These are phyloP conservation scores for Conistra vaccinii DNA, from an alignment of 2,888 invertebrate genomes.

Conservation along the genomic window DNA sequence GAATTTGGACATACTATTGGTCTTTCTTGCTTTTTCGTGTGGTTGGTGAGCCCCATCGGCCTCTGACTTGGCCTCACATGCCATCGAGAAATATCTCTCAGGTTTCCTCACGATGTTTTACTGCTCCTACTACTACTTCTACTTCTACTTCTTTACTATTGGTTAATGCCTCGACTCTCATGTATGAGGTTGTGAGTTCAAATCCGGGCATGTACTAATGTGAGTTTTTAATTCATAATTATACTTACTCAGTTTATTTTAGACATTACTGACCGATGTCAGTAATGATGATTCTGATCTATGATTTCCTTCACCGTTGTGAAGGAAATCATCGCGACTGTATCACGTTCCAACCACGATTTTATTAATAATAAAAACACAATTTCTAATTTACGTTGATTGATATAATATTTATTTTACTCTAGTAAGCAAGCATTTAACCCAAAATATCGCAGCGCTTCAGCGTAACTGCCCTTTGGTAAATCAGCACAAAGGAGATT, in stretches of 20 bases:
- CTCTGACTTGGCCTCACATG: too few species aligned
- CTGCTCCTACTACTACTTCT: too few species aligned
- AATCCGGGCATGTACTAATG: too few species aligned
- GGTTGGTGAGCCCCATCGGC: too few species aligned
- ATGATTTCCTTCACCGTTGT: too few species aligned
- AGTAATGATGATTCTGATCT: too few species aligned
- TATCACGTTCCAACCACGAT: neutral
- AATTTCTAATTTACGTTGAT: neutral
- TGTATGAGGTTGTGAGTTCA: neutral
- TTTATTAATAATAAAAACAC: neutral
- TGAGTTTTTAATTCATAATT: neutral
- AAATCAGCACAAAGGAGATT: constrained; percentile 50
- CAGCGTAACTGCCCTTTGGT: constrained; percentile 42
- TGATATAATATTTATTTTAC: neutral
- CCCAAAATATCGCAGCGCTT: constrained; percentile 30
- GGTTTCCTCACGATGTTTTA: too few species aligned
- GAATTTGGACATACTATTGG: neutral
- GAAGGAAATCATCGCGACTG: too few species aligned
- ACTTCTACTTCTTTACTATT: too few species aligned
- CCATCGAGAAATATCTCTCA: too few species aligned
- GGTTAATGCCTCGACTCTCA: neutral
- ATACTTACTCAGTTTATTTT: neutral
- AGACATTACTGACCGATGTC: too few species aligned
- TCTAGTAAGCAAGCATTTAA: constrained; percentile 14
- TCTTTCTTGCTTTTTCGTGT: too few species aligned